A percentile compares a stretch with the other conserved stretches of the same genome.
Conservation (phyloP, 2,888 invertebrate genomes). For the Fragum fragum region DNA sequence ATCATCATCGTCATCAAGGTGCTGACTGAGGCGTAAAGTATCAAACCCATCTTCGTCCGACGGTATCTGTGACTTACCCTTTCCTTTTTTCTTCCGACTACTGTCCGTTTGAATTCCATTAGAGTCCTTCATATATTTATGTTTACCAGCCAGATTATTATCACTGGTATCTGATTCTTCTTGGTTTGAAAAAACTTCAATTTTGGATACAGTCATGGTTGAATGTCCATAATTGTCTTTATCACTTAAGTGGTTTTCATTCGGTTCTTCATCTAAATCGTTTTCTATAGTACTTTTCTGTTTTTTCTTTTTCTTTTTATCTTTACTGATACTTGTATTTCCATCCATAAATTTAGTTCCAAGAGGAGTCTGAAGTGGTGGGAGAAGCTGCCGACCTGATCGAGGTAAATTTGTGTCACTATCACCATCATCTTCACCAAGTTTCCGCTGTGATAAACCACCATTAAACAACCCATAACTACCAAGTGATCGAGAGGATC, state of each 20-base stretch:
- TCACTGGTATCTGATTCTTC: conserved; percentile 32
- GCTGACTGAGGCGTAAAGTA: conserved; percentile 62
- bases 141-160: conserved; percentile 4
- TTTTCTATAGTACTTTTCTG: conserved; percentile 15
- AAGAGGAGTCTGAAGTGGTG: conserved; percentile 74
- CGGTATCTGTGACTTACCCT: conserved; percentile 25
- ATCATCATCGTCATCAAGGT: conserved; percentile 45
- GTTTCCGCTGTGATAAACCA: conserved; percentile 11
- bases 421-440: conserved; percentile 19
- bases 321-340: conserved; percentile 38
- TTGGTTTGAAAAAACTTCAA: conserved; percentile 51
- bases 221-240: conserved; percentile 22
- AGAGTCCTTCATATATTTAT: conserved; percentile 2
- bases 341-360: conserved; percentile 69
- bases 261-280: neutral
- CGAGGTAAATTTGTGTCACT: conserved; percentile 28
- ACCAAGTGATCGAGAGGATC: conserved; percentile 56
- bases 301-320: conserved; percentile 44
- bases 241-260: neutral
- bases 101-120: neutral
- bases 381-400: conserved; percentile 62
- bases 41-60: conserved; percentile 63
- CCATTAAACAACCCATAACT: conserved; percentile 46
- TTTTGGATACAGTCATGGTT: conserved; percentile 48
- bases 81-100: conserved; percentile 31